These are phyloP conservation scores for Loripinus fragilis DNA, from an alignment of 2,888 invertebrate genomes.

Conservation along the genomic window DNA sequence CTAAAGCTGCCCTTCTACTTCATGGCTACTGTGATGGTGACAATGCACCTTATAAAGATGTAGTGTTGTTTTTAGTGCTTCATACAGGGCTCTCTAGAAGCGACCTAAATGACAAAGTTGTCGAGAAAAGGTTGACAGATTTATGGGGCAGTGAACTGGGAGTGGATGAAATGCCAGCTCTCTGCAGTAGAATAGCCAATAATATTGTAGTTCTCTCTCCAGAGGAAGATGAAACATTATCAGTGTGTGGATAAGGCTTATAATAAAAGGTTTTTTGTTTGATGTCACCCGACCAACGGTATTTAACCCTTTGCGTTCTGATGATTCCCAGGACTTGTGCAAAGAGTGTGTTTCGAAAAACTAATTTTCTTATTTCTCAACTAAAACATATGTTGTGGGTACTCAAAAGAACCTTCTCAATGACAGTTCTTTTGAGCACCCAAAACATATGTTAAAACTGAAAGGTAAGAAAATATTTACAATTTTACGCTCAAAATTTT, in stretches of 20 bases:
- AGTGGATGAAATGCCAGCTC: conserved; percentile 71
- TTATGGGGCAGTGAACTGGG: conserved; percentile 70
- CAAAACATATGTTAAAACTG: no score
- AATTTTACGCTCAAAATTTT: no score
- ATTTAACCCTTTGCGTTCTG: no score
- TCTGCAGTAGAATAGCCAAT: conserved; percentile 75
- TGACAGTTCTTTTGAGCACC: no score
- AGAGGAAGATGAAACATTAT: conserved; percentile 45
- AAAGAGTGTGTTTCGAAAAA: no score
- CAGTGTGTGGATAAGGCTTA: not conserved
- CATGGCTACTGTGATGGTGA: conserved; percentile 80
- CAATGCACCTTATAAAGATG: conserved; percentile 78
- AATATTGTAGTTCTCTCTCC: conserved; percentile 66
- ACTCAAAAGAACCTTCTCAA: no score
- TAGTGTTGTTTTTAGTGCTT: conserved; percentile 70
- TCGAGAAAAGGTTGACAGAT: conserved; percentile 61
- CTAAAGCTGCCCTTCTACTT: conserved; percentile 72
- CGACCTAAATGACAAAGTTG: conserved; percentile 22
- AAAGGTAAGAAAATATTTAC: no score
- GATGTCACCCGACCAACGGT: no score
- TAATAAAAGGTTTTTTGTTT: no score
- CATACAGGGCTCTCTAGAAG: conserved; percentile 48
- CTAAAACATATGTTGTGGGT: no score
- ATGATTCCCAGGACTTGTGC: no score
- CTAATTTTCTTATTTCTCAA: no score